phyloP scores from a whole-genome alignment of 1,140 invertebrate genomes.

The Ooceraea biroi region DNA sequence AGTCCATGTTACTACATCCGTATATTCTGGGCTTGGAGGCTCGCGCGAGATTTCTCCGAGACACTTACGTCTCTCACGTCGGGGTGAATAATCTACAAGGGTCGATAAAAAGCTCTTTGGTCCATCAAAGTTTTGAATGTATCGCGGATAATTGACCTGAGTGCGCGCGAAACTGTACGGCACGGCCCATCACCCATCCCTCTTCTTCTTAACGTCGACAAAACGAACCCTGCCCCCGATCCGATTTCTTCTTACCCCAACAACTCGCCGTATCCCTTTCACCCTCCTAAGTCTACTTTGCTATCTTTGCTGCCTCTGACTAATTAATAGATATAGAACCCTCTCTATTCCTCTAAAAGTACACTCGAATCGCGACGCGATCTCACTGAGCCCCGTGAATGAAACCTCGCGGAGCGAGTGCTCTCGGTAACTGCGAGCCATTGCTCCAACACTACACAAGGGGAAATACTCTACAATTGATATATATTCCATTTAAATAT shows the following conservation, averaged over 20 bases:
- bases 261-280: neutral
- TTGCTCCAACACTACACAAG: no score
- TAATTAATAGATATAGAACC: slow-evolving; percentile 66
- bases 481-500: no score
- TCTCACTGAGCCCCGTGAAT: neutral
- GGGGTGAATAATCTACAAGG: slow-evolving; percentile 40
- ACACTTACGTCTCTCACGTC: neutral
- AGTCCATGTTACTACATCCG: neutral
- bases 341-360: slow-evolving; percentile 69
- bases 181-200: slow-evolving; percentile 63
- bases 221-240: slow-evolving; percentile 1
- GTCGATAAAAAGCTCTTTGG: slow-evolving; percentile 69
- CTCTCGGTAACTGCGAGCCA: slow-evolving; percentile 3
- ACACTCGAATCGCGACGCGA: slow-evolving; percentile 53
- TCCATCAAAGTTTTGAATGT: slow-evolving; percentile 72
- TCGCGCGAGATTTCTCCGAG: slow-evolving; percentile 34
- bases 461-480: no score
- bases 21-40: neutral
- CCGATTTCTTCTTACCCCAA: neutral
- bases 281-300: slow-evolving; percentile 43
- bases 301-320: slow-evolving; percentile 71
- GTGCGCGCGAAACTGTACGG: slow-evolving; percentile 66
- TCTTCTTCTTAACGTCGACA: neutral
- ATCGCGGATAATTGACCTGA: slow-evolving; percentile 72
- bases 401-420: neutral